phyloP scores from a whole-genome alignment of 2,888 invertebrate genomes.

The Tanytarsus gracilentus region DNA sequence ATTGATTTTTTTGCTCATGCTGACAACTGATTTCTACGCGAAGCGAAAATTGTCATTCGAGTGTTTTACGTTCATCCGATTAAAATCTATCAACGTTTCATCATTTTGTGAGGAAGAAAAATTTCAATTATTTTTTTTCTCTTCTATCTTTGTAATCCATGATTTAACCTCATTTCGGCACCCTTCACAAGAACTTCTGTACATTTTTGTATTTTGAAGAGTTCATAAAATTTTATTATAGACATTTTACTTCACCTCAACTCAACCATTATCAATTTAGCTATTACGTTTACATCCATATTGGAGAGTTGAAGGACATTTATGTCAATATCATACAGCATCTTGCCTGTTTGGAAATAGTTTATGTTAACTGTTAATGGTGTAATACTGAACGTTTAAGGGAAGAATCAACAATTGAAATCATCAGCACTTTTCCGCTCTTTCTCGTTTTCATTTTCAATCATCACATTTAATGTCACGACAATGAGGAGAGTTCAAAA shows the following conservation, averaged over 20 bases:
- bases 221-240: slow-evolving; percentile 27
- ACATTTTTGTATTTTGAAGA: slow-evolving; percentile 13
- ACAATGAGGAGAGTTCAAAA: background rate
- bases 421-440: slow-evolving; percentile 7
- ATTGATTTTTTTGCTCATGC: background rate
- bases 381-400: background rate
- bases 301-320: slow-evolving; percentile 15
- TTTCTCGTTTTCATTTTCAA: background rate
- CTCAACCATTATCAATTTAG: background rate
- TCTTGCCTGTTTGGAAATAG: slow-evolving; percentile 19
- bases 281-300: background rate
- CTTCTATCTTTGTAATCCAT: slow-evolving; percentile 12
- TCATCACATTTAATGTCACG: background rate
- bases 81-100: background rate
- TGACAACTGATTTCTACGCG: no score
- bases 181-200: background rate
- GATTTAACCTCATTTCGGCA: background rate
- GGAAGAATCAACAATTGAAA: slow-evolving; percentile 7
- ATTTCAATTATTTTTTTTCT: background rate
- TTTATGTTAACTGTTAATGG: slow-evolving; percentile 26
- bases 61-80: no score
- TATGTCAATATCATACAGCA: slow-evolving; percentile 21
- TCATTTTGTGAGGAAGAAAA: background rate
- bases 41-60: no score
- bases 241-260: background rate